Percentiles rank a stretch among this genome's conserved stretches.
phyloP scores from a whole-genome alignment of 53 echinoderm and acorn worm genomes.

The Apostichopus leukothele region DNA sequence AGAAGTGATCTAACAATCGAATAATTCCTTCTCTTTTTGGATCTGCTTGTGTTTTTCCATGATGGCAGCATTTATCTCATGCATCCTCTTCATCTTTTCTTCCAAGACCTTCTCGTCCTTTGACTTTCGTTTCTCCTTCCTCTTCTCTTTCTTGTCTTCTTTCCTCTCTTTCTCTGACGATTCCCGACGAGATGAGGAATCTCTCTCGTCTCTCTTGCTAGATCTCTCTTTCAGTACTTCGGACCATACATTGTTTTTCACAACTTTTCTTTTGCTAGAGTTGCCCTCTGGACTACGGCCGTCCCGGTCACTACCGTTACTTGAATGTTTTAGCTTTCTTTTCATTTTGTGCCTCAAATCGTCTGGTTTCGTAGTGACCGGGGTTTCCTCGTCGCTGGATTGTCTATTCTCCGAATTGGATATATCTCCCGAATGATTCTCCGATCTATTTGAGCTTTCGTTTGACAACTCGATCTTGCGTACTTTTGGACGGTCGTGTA shows the following conservation, averaged over 20 bases:
- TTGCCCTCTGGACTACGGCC: neutral
- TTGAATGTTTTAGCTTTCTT: neutral
- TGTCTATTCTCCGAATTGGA: neutral
- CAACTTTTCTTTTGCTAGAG: neutral
- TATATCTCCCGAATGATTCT: neutral
- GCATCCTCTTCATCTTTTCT: constrained; percentile 74
- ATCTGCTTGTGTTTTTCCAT: constrained; percentile 79
- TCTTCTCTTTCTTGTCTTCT: constrained; percentile 17
- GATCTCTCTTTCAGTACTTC: constrained; percentile 39
- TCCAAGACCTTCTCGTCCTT: constrained; percentile 44
- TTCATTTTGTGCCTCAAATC: constrained; percentile 38
- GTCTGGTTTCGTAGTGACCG: constrained; percentile 23
- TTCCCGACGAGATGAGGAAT: neutral
- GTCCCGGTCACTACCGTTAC: neutral
- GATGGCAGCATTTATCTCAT: constrained; percentile 91
- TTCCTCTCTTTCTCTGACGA: constrained; percentile 9
- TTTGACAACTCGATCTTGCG: constrained; percentile 24
- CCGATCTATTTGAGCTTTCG: neutral
- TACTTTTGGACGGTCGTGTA: constrained; percentile 24
- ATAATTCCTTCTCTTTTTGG: constrained; percentile 89
- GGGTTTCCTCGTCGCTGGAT: neutral
- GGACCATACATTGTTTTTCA: constrained; percentile 43
- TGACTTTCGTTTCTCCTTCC: constrained; percentile 43
- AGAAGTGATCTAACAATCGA: constrained; percentile 52
- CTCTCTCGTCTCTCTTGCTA: neutral